Conservation (phyloP, 2,113 vertebrate genomes). For the Ginglymostoma cirratum region DNA sequence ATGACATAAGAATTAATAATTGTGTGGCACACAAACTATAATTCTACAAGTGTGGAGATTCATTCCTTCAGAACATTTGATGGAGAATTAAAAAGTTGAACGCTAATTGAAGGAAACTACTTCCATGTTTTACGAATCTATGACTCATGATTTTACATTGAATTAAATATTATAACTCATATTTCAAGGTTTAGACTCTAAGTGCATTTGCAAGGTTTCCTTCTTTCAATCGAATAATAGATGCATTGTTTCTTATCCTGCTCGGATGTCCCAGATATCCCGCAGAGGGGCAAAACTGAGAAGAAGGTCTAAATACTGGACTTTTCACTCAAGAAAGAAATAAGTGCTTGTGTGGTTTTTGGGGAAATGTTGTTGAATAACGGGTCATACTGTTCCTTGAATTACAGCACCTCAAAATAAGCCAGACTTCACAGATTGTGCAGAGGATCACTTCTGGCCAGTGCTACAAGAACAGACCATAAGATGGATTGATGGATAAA, state of each 20-base stretch:
- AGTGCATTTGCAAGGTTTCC: too few species aligned
- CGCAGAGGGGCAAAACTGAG: not conserved
- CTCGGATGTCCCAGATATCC: not conserved
- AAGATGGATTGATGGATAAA: not conserved
- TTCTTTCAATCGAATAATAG: too few species aligned
- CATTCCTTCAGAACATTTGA: not conserved
- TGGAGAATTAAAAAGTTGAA: not conserved
- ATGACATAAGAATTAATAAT: not conserved
- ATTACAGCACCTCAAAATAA: too few species aligned
- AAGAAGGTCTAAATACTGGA: not conserved
- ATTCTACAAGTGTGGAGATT: too few species aligned
- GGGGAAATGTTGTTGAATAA: too few species aligned
- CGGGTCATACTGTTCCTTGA: too few species aligned
- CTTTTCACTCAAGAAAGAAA: not conserved
- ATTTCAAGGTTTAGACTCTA: not conserved
- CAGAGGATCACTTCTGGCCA: not conserved
- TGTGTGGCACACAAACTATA: not conserved
- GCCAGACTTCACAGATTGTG: not conserved
- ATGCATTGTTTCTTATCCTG: not conserved
- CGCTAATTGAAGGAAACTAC: too few species aligned
- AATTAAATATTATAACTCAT: not conserved
- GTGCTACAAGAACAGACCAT: not conserved
- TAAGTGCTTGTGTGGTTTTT: not conserved
- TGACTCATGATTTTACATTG: not conserved
- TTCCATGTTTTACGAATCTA: too few species aligned